Percentiles rank a stretch among this genome's conserved stretches.
Evolutionary conservation across 1,140 invertebrate genomes (phyloP).

Genomic region (Papilio glaucus): DNA sequence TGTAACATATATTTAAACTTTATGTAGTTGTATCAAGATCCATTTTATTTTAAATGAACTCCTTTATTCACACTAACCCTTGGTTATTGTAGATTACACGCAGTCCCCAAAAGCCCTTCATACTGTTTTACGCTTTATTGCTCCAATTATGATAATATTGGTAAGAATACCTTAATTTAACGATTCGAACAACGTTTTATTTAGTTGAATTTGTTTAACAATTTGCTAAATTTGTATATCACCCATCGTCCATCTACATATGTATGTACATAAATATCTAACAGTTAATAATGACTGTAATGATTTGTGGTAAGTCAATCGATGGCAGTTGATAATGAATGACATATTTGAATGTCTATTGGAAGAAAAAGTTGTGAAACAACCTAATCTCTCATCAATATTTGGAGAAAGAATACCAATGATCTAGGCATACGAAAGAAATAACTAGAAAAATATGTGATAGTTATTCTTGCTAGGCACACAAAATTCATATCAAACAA

Average conservation of each 20-base stretch:
- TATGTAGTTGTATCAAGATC: not conserved
- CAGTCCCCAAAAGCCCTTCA: constrained; percentile 52
- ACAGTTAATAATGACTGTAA: not conserved
- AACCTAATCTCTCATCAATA: too few species aligned
- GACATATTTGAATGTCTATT: too few species aligned
- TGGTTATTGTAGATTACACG: constrained; percentile 55
- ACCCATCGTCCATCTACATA: not conserved
- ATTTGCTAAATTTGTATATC: constrained; percentile 14
- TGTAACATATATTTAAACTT: not conserved
- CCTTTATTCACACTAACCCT: constrained; percentile 45
- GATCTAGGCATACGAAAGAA: too few species aligned
- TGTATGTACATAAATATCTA: constrained; percentile 18
- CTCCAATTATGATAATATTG: constrained; percentile 66
- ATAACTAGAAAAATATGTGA: too few species aligned
- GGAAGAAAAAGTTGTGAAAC: too few species aligned
- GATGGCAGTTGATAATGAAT: not conserved
- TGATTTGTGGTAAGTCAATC: not conserved
- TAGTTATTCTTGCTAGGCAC: too few species aligned
- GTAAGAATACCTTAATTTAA: constrained; percentile 61
- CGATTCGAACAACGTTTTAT: constrained; percentile 40
- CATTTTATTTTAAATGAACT: constrained; percentile 2
- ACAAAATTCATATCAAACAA: too few species aligned
- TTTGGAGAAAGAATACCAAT: too few species aligned
- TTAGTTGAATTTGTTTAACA: constrained; percentile 5
- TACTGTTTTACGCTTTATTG: constrained; percentile 61